These are phyloP conservation scores for Pentalonia nigronervosa DNA, from an alignment of 1,140 invertebrate genomes.

Conservation along the genomic window DNA sequence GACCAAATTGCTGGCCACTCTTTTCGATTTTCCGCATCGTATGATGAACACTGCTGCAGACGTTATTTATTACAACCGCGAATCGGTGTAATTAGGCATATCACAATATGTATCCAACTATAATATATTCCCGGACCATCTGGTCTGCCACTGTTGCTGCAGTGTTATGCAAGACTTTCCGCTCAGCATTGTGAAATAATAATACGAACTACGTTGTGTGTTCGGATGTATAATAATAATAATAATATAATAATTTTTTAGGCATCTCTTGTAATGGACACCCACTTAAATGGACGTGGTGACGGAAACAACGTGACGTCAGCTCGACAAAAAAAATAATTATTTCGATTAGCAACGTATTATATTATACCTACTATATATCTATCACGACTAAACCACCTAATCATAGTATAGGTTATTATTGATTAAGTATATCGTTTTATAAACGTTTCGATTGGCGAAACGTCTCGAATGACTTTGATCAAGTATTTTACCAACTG, in stretches of 20 bases:
- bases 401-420: background rate
- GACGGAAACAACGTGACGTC: slow-evolving; percentile 43
- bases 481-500: background rate
- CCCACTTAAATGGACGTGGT: background rate
- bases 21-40: background rate
- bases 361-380: background rate
- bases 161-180: slow-evolving; percentile 10
- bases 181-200: slow-evolving; percentile 17
- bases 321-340: background rate
- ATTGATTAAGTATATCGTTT: no score
- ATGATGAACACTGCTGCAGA: background rate
- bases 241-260: background rate
- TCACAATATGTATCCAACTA: background rate
- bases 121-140: background rate
- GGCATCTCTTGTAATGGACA: background rate
- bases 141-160: background rate
- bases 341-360: background rate
- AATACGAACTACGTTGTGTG: background rate
- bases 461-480: background rate
- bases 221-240: background rate
- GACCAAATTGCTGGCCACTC: background rate
- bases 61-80: background rate
- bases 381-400: no score
- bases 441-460: background rate
- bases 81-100: background rate